Evolutionary conservation across 2,888 invertebrate genomes (phyloP).

Genomic region (Epinotia ramella): DNA sequence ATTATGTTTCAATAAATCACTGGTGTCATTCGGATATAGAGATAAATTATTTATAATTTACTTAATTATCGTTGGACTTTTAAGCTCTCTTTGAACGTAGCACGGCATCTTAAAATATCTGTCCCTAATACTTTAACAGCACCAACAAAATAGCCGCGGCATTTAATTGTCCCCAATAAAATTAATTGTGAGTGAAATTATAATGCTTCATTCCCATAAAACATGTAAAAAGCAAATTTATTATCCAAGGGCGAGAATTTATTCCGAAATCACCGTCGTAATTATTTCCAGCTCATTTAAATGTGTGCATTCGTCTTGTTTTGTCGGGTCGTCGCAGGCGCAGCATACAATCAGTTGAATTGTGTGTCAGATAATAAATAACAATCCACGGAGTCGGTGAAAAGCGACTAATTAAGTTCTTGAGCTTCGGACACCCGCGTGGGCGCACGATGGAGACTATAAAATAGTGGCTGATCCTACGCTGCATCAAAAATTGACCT

Average conservation of each 20-base stretch:
- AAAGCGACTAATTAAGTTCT: slow-evolving; percentile 82
- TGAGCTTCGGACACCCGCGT: slow-evolving; percentile 69
- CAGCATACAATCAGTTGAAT: slow-evolving; percentile 70
- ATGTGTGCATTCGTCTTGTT: slow-evolving; percentile 61
- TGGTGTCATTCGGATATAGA: background rate
- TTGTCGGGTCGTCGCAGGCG: slow-evolving; percentile 63
- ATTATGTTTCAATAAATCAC: too few species aligned
- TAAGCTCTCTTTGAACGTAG: slow-evolving; percentile 7
- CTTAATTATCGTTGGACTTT: slow-evolving; percentile 18
- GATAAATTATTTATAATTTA: background rate
- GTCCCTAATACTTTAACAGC: slow-evolving; percentile 11
- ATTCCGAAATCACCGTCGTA: slow-evolving; percentile 35
- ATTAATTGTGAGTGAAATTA: slow-evolving; percentile 40
- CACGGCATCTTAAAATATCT: slow-evolving; percentile 10
- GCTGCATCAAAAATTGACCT: slow-evolving; percentile 52
- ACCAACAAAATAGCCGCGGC: slow-evolving; percentile 21
- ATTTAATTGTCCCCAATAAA: slow-evolving; percentile 37
- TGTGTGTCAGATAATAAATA: slow-evolving; percentile 77
- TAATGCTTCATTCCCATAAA: slow-evolving; percentile 37
- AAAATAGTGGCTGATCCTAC: background rate
- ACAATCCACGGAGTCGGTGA: slow-evolving; percentile 68
- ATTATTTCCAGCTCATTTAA: slow-evolving; percentile 48
- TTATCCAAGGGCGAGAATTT: slow-evolving; percentile 27
- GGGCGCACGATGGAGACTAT: slow-evolving; percentile 64
- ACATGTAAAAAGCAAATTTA: slow-evolving; percentile 42